Evolutionary conservation across 2,888 invertebrate genomes (phyloP), one percentile per base, ranked within the genome.

Genomic region (Drosophila heteroneura): DNA sequence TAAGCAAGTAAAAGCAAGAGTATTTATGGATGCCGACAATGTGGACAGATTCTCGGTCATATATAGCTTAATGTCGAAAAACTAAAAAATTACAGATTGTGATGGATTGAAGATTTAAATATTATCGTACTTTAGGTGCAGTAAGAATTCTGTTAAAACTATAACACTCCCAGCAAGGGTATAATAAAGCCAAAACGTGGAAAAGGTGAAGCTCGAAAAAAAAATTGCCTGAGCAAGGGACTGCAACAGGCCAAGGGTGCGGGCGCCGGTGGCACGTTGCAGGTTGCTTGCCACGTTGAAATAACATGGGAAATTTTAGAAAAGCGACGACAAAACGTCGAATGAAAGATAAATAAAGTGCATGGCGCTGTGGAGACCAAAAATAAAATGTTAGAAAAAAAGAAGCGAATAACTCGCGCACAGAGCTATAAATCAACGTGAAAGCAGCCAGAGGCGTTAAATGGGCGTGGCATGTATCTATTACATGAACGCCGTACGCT

Each of bases 321-420:
- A 76, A 79, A 86, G 76, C 79, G 84, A 86, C 82, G 88, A 88
- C 86, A 84, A 84, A 90, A 90, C 79, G 88, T 90, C 90, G 89
- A 88, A 88, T 90, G 88, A 90, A 88, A 90, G 89, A 90, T 88
- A 88, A 88, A 88, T 88, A 88, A 83, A 83, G 87, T 74, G 72
- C 77, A 77, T 72, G 60, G 37, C 61, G 70, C 53, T 64, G 28
- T 22, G 74, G 54, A 59, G 58, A 73, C 68, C 61, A 67, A 61
- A 81, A 61, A 70, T 77, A 79, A 88, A 88, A 86, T 77, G 73
- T 80, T 79, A 63, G 75, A 71, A 70, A 81, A 71, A 75, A 70
- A 58, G 49, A 28, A 51, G 68, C 56, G 70, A 67, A 77, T 61
- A 77, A 76, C 79, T 83, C 88, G 83, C 81, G 82, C 65, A 76